Base-by-base conservation (phyloP, 2,113 vertebrate species). In the Hucho hucho region DNA sequence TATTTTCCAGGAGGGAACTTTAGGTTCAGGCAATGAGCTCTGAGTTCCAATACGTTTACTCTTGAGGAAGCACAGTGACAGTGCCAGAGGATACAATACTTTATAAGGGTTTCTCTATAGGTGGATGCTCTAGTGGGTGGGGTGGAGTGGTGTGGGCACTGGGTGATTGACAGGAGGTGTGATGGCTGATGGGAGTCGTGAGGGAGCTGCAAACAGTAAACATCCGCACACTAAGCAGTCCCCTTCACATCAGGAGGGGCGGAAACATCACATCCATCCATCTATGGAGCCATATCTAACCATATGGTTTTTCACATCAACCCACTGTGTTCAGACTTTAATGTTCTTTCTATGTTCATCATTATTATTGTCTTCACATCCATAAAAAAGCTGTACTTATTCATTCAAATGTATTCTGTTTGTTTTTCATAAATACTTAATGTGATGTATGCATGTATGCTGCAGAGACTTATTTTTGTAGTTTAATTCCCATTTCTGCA, bases 61-160 rank as follows among this genome's bases (percentile, higher is more conserved):
- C 76, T 74, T 72, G 46, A 79, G 32, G 37, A 65, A 70, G 59
- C 20, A n/a, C 58, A 20, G 20, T 20, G 20, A 63, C 24, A 46
- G 29, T 69, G 6, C 18, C 37, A 46, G 20, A 20, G 18, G 20
- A 69, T 20, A 47, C 20, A 20, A 7, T 43, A 9, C 7, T 43
- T 11, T 43, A 43, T 43, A 43, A 43, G 37, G 28, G 16, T 29
- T 20, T 6, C 20, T 49, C 26, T 29, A 70, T n/a, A n/a, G 47
- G 24, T 53, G 46, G 25, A 25, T n/a, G 53, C 14, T 29, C 14
- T 18, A 26, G 68, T 53, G 22, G 37, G 46, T 70, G n/a, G 22
- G 37, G 46, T 70, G n/a, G 43, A 9, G 11, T 25, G 37, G 47
- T 22, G 25, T 58, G 47, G 25, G 25, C 22, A 56, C 24, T 14